A percentile compares a stretch with the other conserved stretches of the same genome.
phyloP scores from a whole-genome alignment of 2,888 invertebrate species.

The Drosophila pegasa region DNA sequence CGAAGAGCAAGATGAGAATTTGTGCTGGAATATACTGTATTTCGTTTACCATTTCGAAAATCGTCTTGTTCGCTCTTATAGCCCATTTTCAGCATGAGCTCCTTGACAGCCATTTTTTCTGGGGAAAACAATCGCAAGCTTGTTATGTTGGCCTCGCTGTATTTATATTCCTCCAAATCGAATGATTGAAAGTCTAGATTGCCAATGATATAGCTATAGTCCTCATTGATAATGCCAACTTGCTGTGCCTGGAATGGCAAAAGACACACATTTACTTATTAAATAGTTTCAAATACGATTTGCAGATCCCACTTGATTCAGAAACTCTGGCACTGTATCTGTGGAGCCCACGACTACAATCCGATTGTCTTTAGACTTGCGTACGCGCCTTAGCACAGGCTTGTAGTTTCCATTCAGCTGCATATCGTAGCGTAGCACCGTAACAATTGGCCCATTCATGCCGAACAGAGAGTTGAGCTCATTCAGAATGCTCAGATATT shows the following conservation, averaged over 20 bases:
- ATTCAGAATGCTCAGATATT: slow-evolving; percentile 89
- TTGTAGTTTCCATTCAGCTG: slow-evolving; percentile 89
- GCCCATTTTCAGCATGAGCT: slow-evolving; percentile 74
- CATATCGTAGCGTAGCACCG: slow-evolving; percentile 88
- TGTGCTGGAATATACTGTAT: background rate
- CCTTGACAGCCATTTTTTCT: slow-evolving; percentile 86
- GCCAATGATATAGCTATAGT: slow-evolving; percentile 93
- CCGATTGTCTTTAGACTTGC: slow-evolving; percentile 88
- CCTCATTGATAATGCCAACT: slow-evolving; percentile 97
- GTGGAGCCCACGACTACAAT: slow-evolving; percentile 90
- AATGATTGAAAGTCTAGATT: slow-evolving; percentile 89
- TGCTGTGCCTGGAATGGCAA: slow-evolving; percentile 90
- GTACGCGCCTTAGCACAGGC: slow-evolving; percentile 88
- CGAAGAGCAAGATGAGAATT: background rate
- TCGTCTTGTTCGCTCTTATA: slow-evolving; percentile 67
- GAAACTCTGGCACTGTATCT: slow-evolving; percentile 86
- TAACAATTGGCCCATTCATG: slow-evolving; percentile 86
- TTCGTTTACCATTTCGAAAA: slow-evolving; percentile 70
- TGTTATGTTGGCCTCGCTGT: slow-evolving; percentile 94
- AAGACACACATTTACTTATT: background rate
- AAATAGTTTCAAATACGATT: background rate
- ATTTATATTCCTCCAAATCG: slow-evolving; percentile 91
- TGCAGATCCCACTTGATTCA: slow-evolving; percentile 84
- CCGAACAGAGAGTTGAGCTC: slow-evolving; percentile 89
- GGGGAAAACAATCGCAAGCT: slow-evolving; percentile 89